phyloP scores from a whole-genome alignment of 2,797 vertebrate species.

The Clarias platycephalus region DNA sequence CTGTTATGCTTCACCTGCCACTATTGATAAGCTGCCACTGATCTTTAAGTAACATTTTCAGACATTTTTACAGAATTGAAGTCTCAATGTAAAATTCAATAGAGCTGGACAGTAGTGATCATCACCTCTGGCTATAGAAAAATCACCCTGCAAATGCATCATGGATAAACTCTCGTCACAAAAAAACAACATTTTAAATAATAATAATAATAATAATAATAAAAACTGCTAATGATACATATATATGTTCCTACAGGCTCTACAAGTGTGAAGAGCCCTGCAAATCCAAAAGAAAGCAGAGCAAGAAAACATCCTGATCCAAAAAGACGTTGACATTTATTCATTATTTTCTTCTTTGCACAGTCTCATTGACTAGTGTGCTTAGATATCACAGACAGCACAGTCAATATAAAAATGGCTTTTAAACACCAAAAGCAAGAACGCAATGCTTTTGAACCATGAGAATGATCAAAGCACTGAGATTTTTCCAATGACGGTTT shows the following conservation, averaged over 20 bases:
- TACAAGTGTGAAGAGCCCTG: background rate
- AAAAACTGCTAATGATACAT: background rate
- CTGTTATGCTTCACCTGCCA: background rate
- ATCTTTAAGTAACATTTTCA: background rate
- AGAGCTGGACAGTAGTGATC: background rate
- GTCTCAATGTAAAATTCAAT: background rate
- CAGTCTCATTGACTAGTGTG: conserved; percentile 75
- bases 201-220: too few species aligned
- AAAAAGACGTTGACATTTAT: conserved; percentile 82
- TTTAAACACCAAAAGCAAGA: conserved; percentile 83
- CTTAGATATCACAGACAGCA: conserved; percentile 81
- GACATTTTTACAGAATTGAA: background rate
- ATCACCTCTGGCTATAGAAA: background rate
- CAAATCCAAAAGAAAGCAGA: conserved; percentile 50
- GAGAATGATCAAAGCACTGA: conserved; percentile 81
- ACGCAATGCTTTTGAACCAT: conserved; percentile 77
- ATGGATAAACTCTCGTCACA: background rate
- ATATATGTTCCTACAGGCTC: background rate
- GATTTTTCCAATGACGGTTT: conserved; percentile 74
- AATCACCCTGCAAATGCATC: background rate
- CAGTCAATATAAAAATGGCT: conserved; percentile 85
- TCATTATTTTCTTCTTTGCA: conserved; percentile 70
- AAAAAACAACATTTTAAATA: background rate
- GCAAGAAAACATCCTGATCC: conserved; percentile 64
- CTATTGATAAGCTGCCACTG: background rate